Evolutionary conservation across 37 sponge, comb jelly and placozoan species (phyloP), one percentile per base, ranked within the genome.

Genomic region (Oopsacas minuta): DNA sequence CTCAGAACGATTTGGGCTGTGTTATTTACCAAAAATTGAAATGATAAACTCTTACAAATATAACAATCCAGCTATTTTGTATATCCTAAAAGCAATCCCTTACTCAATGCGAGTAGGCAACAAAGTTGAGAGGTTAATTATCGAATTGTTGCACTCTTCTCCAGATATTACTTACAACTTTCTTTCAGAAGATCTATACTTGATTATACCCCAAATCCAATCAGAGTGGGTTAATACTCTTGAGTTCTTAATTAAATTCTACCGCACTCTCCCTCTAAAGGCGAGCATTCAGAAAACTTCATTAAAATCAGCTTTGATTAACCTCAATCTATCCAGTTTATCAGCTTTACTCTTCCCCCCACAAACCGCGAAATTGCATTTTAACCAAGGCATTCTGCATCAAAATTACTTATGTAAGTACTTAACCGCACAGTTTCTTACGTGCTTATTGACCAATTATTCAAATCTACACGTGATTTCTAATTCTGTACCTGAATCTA

Each of bases 111-210:
- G 75, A 5, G 75, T 61, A 61, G 75, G 75, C 75, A 34, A 61
- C 5, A 61, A 12, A 3, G 75, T 61, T 61, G 75, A 61, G 28
- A n/a, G 75, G 75, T 61, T 61, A 61, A 61, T 61, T 61, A 61
- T 61, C 5, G 17, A 61, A 61, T 20, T 61, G 22, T 34, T 61
- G 30, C 75, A 61, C 28, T 61, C 28, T 12, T 61, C 75, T 10
- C 75, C 75, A 20, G 75, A 61, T 61, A 61, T 61, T n/a, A 34
- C 28, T 61, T 61, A 61, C 28, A n/a, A 20, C 22, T 61, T 25
- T n/a, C 30, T 61, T 34, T 61, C 75, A 32, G 75, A 61, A 32
- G 75, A 61, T 10, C 28, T 25, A 3, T 61, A 25, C 28, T 3
- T 10, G 28, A 61, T n/a, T 25, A 34, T 5, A 10, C 75, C 75